Evolutionary conservation across 2,797 vertebrate species (phyloP), one percentile per base, ranked within the genome.

Genomic region (Acipenser oxyrinchus): DNA sequence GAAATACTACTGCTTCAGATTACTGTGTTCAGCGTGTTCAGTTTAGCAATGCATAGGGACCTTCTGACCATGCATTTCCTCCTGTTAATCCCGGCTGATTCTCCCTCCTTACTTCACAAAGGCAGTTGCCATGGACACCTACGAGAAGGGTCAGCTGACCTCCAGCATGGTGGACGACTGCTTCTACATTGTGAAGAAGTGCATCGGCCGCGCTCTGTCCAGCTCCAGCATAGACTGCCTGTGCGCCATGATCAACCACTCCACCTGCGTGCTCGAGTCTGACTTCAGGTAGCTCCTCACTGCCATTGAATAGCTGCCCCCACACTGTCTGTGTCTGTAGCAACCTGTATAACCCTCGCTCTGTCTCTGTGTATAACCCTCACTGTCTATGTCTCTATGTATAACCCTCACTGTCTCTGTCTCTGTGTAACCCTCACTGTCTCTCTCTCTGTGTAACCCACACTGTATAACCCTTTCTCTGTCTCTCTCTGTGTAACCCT

Each of bases 121-220:
- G 96, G 97, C 97, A 50, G 97, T 99, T 70, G 84, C 92, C 23
- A 95, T 99, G 92, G 97, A 99, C 75, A 88, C 87, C 1, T 93
- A 83, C 0, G 97, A 99, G 74, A 93, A 92, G 72, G 95, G 95
- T 64, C 97, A 97, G 84, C 78, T 97, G 79, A 98, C 91, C 51
- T 99, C 96, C 84, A 99, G 96, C 86, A 94, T 99, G 96, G 96
- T 98, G 77, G 97, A 99, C 1, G 97, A 99, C 1, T 96, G 96
- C 70, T 99, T 99, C 83, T 99, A 98, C 74, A 99, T 99, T 0
- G 95, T 99, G 70, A 99, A 99, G 85, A 99, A 99, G 78, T 99
- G 95, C 84, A 97, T 99, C 65, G 94, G 97, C 23, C 83, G 97
- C 52, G 93, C 96, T 12, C 83, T 99, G 48, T 96, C 96, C 72